These are phyloP conservation scores for Cybosia mesomella DNA, from an alignment of 2,888 invertebrate species.

Conservation along the genomic window DNA sequence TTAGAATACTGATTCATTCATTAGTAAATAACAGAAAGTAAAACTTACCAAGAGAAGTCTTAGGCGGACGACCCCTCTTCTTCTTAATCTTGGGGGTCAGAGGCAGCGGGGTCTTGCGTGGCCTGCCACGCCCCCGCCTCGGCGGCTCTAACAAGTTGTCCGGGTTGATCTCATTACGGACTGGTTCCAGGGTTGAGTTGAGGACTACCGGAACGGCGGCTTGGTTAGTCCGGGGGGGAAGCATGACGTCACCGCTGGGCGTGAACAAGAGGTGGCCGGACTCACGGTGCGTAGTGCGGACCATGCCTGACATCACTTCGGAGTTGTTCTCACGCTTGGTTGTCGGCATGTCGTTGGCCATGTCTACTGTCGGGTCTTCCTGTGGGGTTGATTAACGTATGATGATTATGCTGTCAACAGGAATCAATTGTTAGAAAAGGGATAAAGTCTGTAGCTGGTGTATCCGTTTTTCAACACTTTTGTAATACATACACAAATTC, in stretches of 20 bases:
- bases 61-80: slow-evolving; percentile 80
- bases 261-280: slow-evolving; percentile 82
- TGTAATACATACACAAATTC: too few relatives aligned
- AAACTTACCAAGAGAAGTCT: slow-evolving; percentile 79
- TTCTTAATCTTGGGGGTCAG: slow-evolving; percentile 82
- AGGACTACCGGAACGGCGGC: slow-evolving; percentile 54
- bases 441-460: too few relatives aligned
- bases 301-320: slow-evolving; percentile 83
- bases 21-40: background rate
- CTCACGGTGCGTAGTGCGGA: slow-evolving; percentile 82
- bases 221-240: slow-evolving; percentile 68
- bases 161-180: slow-evolving; percentile 58
- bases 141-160: slow-evolving; percentile 70
- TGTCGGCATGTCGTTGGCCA: slow-evolving; percentile 65
- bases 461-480: too few relatives aligned
- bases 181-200: slow-evolving; percentile 62
- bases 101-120: slow-evolving; percentile 85
- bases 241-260: slow-evolving; percentile 82
- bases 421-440: too few relatives aligned
- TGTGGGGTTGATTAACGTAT: slow-evolving; percentile 39
- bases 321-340: slow-evolving; percentile 76
- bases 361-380: slow-evolving; percentile 84
- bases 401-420: background rate
- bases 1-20: too few relatives aligned
- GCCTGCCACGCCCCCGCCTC: slow-evolving; percentile 81